Evolutionary conservation across 2,113 vertebrate species (phyloP).

Genomic region (Phycodurus eques): DNA sequence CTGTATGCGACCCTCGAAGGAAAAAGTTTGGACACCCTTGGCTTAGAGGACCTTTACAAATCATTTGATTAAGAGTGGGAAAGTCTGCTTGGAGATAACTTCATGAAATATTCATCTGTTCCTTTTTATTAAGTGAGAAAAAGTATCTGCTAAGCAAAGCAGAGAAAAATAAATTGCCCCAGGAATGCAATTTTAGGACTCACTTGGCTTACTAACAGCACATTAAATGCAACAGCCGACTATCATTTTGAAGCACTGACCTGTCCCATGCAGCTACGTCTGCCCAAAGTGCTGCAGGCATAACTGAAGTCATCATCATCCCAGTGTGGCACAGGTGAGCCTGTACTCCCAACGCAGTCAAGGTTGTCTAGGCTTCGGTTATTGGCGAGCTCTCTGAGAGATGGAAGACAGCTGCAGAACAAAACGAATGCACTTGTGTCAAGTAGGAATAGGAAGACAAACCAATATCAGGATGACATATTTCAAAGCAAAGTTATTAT

Average conservation of each 20-base stretch:
- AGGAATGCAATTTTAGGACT: constrained; percentile 1
- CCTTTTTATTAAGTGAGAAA: constrained; percentile 15
- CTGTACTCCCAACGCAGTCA: constrained; percentile 85
- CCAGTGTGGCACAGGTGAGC: constrained; percentile 86
- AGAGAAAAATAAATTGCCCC: constrained; percentile 2
- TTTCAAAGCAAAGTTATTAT: constrained; percentile 1
- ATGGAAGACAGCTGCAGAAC: constrained; percentile 75
- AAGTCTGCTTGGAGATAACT: constrained; percentile 14
- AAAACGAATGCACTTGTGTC: not conserved
- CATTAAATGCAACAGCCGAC: not conserved
- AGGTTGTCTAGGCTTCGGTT: constrained; percentile 90
- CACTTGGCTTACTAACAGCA: not conserved
- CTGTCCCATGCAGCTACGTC: constrained; percentile 83
- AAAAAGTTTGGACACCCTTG: no score
- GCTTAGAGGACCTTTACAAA: constrained; percentile 28
- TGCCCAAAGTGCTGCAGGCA: constrained; percentile 81
- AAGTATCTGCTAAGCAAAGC: constrained; percentile 13
- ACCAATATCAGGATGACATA: not conserved
- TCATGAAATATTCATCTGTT: constrained; percentile 18
- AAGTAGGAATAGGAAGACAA: constrained; percentile 7
- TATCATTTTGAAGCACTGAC: constrained; percentile 68
- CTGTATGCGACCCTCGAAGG: no score
- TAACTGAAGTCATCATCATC: constrained; percentile 96
- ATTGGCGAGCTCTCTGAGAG: constrained; percentile 74
- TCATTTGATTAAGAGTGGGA: constrained; percentile 20